Percentiles rank a stretch among this genome's conserved stretches.
Evolutionary conservation across 2,888 invertebrate genomes (phyloP).

Genomic region (Lasioglossum leucozonium): DNA sequence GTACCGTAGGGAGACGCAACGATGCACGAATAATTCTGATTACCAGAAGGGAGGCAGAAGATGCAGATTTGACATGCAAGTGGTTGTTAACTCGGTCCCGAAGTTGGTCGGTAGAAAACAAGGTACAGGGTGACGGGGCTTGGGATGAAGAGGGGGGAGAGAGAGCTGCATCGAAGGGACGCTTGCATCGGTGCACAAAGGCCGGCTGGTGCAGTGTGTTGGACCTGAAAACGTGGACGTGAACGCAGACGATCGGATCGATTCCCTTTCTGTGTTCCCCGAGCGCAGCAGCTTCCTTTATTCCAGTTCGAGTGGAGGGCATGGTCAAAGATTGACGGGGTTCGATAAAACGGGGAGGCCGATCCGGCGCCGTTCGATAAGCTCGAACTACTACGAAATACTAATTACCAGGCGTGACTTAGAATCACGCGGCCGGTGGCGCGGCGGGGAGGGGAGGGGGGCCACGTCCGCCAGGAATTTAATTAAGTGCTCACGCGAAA

Average conservation of each 20-base stretch:
- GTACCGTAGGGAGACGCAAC: not conserved
- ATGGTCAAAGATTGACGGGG: conserved; percentile 31
- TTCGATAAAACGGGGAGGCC: conserved; percentile 30
- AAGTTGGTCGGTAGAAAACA: not conserved
- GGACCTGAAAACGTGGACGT: conserved; percentile 38
- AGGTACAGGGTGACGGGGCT: not conserved
- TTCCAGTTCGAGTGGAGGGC: conserved; percentile 33
- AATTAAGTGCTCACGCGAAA: conserved; percentile 38
- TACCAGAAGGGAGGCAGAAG: not conserved
- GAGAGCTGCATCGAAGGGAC: not conserved
- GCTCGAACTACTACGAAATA: conserved; percentile 30
- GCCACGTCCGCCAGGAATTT: conserved; percentile 26
- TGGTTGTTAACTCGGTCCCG: not conserved
- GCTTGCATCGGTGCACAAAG: conserved; percentile 38
- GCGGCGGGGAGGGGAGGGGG: no score
- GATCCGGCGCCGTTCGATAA: conserved; percentile 40
- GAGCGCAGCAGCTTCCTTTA: conserved; percentile 51
- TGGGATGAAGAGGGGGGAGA: no score
- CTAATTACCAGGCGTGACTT: conserved; percentile 40
- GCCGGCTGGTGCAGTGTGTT: not conserved
- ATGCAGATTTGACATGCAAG: not conserved
- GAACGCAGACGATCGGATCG: conserved; percentile 42
- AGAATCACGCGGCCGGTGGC: conserved; percentile 27
- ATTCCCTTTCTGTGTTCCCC: conserved; percentile 32
- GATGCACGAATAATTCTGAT: not conserved